Conservation (phyloP, 2,113 vertebrate species). For the Toxostoma redivivum region DNA sequence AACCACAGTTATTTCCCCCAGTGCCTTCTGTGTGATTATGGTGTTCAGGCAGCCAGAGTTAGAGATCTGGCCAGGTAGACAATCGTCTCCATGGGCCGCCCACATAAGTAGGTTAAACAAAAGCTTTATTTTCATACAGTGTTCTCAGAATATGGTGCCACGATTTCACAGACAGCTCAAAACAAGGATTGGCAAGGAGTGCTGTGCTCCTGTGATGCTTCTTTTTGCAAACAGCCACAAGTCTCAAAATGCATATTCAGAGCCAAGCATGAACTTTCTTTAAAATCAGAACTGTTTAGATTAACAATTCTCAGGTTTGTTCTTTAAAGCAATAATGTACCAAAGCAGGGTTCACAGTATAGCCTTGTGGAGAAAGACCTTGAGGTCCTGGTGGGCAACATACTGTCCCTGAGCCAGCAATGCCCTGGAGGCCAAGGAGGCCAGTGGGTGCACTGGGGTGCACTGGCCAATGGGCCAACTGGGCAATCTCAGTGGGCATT, state of each 20-base stretch:
- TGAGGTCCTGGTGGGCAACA: background rate
- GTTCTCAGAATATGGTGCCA: background rate
- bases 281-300: background rate
- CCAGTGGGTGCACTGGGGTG: background rate
- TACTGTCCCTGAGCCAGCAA: background rate
- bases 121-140: conserved; percentile 3
- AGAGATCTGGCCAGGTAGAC: background rate
- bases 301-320: background rate
- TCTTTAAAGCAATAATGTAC: background rate
- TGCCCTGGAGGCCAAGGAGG: background rate
- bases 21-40: background rate
- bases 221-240: background rate
- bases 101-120: conserved; percentile 41
- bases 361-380: background rate
- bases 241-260: background rate
- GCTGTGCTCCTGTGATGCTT: background rate
- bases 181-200: conserved; percentile 5
- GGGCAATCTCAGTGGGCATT: background rate
- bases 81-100: background rate
- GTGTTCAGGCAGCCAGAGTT: background rate
- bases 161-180: background rate
- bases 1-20: background rate
- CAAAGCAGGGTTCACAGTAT: background rate
- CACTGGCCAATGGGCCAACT: background rate
- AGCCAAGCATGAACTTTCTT: background rate